Percentiles rank a stretch among this genome's conserved stretches.
Conservation (phyloP, 2,113 vertebrate genomes). For the Microcebus ravelobensis region DNA sequence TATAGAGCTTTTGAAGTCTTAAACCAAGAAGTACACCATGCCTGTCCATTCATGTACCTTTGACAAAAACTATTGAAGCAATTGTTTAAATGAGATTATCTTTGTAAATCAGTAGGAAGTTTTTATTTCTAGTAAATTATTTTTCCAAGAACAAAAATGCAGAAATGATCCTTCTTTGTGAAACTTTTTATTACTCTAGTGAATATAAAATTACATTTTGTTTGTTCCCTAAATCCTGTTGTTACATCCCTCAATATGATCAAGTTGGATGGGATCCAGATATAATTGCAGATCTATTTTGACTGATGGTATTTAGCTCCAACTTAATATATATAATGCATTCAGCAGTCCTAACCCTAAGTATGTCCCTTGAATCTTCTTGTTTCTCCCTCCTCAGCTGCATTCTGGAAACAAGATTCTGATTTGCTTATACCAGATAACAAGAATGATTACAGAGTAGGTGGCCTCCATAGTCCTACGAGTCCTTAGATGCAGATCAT, state of each 20-base stretch:
- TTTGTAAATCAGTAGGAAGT: neutral
- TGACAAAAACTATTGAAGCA: neutral
- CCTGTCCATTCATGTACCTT: neutral
- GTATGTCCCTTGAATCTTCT: neutral
- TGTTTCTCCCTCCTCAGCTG: neutral
- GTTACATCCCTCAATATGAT: neutral
- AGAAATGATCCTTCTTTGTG: neutral
- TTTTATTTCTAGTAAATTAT: conserved; percentile 11
- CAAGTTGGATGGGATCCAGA: neutral
- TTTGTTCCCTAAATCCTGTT: neutral
- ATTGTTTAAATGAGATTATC: neutral
- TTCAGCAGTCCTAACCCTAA: neutral
- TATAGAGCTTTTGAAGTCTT: neutral
- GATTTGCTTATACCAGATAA: neutral
- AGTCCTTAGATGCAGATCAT: neutral
- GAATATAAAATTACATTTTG: neutral
- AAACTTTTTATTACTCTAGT: neutral
- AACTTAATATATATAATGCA: neutral
- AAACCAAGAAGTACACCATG: neutral
- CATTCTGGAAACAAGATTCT: neutral
- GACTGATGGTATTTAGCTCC: neutral
- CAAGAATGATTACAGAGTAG: neutral
- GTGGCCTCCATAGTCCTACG: too few relatives aligned
- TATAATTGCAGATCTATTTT: neutral
- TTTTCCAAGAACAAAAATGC: neutral